A percentile compares a stretch with the other conserved stretches of the same genome.
These are phyloP conservation scores for Odontamblyopus lacepedii DNA, from an alignment of 2,797 vertebrate species.

Conservation along the genomic window DNA sequence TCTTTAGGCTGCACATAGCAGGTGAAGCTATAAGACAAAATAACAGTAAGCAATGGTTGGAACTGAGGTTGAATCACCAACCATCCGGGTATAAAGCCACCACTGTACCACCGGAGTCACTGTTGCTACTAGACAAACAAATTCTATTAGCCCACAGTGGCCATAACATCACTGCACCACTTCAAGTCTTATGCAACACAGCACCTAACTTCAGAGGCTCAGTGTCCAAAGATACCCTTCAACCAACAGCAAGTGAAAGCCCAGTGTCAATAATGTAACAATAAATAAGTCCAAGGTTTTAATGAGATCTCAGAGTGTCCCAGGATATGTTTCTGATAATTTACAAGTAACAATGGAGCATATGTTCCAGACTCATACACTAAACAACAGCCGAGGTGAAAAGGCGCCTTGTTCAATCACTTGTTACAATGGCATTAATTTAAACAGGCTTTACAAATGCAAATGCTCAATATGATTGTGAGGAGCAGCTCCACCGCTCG, in stretches of 20 bases:
- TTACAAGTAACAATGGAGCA: constrained; percentile 10
- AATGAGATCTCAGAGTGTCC: background rate
- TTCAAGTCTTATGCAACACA: constrained; percentile 14
- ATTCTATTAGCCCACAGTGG: background rate
- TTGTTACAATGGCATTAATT: constrained; percentile 48
- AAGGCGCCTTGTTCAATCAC: constrained; percentile 32
- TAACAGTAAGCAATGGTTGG: background rate
- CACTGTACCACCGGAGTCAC: background rate
- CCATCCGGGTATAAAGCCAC: background rate
- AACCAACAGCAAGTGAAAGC: background rate
- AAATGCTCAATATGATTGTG: constrained; percentile 52
- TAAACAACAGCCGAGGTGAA: constrained; percentile 6
- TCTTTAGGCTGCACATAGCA: background rate
- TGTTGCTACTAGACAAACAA: background rate
- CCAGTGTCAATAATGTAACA: background rate
- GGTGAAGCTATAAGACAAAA: background rate
- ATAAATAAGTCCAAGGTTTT: background rate
- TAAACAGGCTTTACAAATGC: constrained; percentile 61
- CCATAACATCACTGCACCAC: constrained; percentile 9
- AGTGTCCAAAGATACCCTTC: too few species aligned
- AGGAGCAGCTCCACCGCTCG: constrained; percentile 57
- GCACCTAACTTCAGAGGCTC: constrained; percentile 12
- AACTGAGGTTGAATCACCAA: background rate
- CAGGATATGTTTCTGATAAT: background rate
- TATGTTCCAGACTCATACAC: constrained; percentile 8